Evolutionary conservation across 2,888 invertebrate species (phyloP), one percentile per base, ranked within the genome.

Genomic region (Hesperia comma): DNA sequence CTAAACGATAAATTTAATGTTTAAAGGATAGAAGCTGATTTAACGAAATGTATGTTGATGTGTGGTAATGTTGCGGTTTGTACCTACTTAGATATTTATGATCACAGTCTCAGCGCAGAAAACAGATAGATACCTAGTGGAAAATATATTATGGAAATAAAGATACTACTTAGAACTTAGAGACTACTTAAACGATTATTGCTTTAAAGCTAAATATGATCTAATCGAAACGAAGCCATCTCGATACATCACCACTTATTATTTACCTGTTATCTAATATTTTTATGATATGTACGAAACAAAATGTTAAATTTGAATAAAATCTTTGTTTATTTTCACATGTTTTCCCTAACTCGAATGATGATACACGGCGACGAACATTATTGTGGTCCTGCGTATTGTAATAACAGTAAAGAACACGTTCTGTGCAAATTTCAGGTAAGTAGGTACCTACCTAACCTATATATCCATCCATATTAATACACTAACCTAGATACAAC

Each of bases 371-470:
- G 69, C 61, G 74, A 78, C 53, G 76, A 76, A 73, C 78, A 82
- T 74, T 83, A 84, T 70, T 88, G 88, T 69, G 75, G 72, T 66
- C 61, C 74, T 15, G 74, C 77, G 56, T 77, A 75, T 74, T 88
- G 87, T 69, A 77, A 77, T 69, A 80, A 80, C 43, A 83, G 74
- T 61, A 83, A 82, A 68, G 79, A 85, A 68, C 83, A 87, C 63
- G 81, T 79, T 2, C 74, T 86, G 67, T 90, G 89, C 74, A 83
- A 81, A 81, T 86, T 80, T 75, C 79, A 74, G 81, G 89, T 88
- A n/a, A n/a, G n/a, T n/a, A n/a, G n/a, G n/a, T n/a, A n/a, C n/a
- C n/a, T n/a, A 72, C 17, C 14, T 37, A 37, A 37, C 51, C 6
- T 10, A 10, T 6, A 6, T 26, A 26, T 26, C 26, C 12, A 21